Percentiles rank a stretch among this genome's conserved stretches.
These are phyloP conservation scores for Phaethornis superciliosus DNA, from an alignment of 2,113 vertebrate species.

Conservation along the genomic window DNA sequence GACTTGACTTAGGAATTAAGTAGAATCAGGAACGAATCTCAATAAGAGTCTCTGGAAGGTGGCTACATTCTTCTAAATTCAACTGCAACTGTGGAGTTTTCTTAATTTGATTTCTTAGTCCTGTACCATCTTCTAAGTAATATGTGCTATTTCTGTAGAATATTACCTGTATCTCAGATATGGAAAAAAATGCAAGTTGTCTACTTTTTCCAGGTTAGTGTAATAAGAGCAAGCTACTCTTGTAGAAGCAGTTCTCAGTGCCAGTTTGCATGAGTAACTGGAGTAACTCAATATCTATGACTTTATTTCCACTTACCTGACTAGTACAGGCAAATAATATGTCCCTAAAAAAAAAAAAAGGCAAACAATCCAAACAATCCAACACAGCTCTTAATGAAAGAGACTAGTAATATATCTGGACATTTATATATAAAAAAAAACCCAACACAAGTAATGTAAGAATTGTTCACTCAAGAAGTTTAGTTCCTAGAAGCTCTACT, in stretches of 20 bases:
- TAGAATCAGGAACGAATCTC: neutral
- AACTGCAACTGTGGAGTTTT: neutral
- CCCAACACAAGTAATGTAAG: neutral
- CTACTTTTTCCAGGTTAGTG: neutral
- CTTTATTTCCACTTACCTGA: neutral
- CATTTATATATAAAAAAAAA: neutral
- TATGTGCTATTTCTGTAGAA: neutral
- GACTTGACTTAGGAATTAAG: constrained; percentile 18
- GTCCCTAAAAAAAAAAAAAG: neutral
- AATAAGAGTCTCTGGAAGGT: neutral
- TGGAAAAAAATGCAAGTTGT: neutral
- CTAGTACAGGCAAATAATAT: neutral
- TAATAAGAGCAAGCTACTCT: neutral
- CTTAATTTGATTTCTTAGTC: neutral
- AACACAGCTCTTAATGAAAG: neutral
- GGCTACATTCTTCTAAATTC: neutral
- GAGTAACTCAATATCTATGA: neutral
- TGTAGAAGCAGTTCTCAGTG: neutral
- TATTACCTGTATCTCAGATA: neutral
- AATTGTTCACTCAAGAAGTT: neutral
- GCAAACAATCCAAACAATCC: neutral
- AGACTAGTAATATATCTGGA: neutral
- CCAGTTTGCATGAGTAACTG: neutral
- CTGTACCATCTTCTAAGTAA: neutral
- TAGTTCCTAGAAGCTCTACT: neutral